Evolutionary conservation across 1,140 invertebrate genomes (phyloP).

Genomic region (Dinothrombium tinctorium): DNA sequence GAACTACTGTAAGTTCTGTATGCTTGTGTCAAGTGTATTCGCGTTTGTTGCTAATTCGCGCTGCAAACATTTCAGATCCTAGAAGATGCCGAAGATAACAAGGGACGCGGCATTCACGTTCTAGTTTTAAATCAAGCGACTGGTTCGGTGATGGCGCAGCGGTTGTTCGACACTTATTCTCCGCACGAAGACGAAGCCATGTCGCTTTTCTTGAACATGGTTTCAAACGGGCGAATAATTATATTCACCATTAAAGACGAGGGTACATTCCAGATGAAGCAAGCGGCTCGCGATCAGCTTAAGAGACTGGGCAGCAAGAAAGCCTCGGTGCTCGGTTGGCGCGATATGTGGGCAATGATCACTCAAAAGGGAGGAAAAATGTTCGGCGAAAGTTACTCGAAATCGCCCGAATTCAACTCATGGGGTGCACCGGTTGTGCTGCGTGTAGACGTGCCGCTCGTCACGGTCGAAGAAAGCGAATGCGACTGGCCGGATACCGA

Average conservation of each 20-base stretch:
- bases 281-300: conserved; percentile 26
- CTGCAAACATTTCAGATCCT: conserved; percentile 24
- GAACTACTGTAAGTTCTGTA: conserved; percentile 29
- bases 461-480: conserved; percentile 24
- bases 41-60: neutral
- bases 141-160: conserved; percentile 27
- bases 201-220: conserved; percentile 35
- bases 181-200: conserved; percentile 39
- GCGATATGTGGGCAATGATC: conserved; percentile 41
- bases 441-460: conserved; percentile 27
- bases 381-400: conserved; percentile 27
- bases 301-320: conserved; percentile 28
- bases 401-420: conserved; percentile 29
- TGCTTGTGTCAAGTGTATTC: neutral
- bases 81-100: conserved; percentile 28
- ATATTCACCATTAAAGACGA: conserved; percentile 38
- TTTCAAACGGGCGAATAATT: conserved; percentile 31
- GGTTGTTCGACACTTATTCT: conserved; percentile 37
- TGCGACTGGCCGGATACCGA: conserved; percentile 10
- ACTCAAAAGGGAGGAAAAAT: conserved; percentile 22
- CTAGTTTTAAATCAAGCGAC: conserved; percentile 34
- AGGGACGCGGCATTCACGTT: conserved; percentile 35
- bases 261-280: conserved; percentile 37
- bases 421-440: conserved; percentile 32
- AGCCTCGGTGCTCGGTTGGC: conserved; percentile 28